Base-by-base conservation (phyloP, 2,113 vertebrate species). In the Cebidichthys violaceus region DNA sequence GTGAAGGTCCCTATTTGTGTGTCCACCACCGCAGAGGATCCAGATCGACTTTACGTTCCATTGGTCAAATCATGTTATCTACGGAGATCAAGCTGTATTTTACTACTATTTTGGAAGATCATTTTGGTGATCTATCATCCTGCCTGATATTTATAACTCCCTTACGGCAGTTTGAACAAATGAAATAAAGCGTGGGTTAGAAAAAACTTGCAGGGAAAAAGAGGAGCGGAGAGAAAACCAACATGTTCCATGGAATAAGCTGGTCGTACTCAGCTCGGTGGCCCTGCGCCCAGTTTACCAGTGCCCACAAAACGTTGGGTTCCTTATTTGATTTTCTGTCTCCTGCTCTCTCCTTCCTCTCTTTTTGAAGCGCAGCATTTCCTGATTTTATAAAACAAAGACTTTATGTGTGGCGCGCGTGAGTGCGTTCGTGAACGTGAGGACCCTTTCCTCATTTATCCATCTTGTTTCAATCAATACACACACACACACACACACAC, bases 231-330 rank as follows among this genome's bases (percentile, higher is more conserved):
- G 31, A 61, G 43, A 77, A 82, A 88, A 76, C 13, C 4, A 70
- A 81, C 39, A 77, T 76, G 50, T 79, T 90, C 86, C 81, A 79
- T 91, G 92, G 93, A 93, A 93, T 92, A 92, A 88, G 11, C 72
- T 90, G 88, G 65, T 87, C 29, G 77, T 81, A 82, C 89, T 91
- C 79, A 90, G 75, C 81, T 70, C 69, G 6, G 72, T 85, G 89
- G 90, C 71, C 31, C 9, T 17, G 62, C 9, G 82, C 90, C 88
- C 71, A 71, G 75, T 84, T 86, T 17, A 80, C 64, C 68, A 70
- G 35, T 77, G 75, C 79, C 91, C 89, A 78, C 89, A 88, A 79
- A 84, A 84, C 24, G 31, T 29, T 70, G 70, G 68, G 61, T 84
- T 85, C 75, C 83, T 75, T 29, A 60, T 88, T 86, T 77, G 20